Percentiles rank a stretch among this genome's conserved stretches.
These are phyloP conservation scores for Brachynemurus nebulosus DNA, from an alignment of 2,888 invertebrate species.

Conservation along the genomic window DNA sequence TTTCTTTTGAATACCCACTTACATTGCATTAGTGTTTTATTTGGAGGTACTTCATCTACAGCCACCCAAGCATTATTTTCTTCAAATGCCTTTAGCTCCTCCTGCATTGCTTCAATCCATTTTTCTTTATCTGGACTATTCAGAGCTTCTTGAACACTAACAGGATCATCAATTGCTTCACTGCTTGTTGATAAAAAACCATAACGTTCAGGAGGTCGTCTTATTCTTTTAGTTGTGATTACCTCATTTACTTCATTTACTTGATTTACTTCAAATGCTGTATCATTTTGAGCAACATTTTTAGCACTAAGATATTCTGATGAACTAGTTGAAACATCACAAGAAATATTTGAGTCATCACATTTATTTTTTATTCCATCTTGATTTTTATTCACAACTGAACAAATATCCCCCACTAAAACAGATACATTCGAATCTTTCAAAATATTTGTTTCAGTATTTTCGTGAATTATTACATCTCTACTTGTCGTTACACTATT, in stretches of 20 bases:
- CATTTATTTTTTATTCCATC: no score
- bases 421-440: conserved; percentile 3
- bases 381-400: no score
- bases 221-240: background rate
- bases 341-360: no score
- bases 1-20: conserved; percentile 24
- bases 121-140: conserved; percentile 17
- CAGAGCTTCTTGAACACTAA: conserved; percentile 18
- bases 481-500: conserved; percentile 9
- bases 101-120: conserved; percentile 20
- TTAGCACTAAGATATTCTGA: no score
- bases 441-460: background rate
- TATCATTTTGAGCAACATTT: no score
- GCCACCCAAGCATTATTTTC: conserved; percentile 22
- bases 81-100: conserved; percentile 21
- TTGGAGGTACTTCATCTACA: conserved; percentile 15
- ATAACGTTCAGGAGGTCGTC: conserved; percentile 2
- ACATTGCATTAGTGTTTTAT: conserved; percentile 19
- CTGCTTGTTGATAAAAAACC: conserved; percentile 12
- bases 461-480: conserved; percentile 9
- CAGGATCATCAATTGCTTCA: conserved; percentile 6
- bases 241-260: no score
- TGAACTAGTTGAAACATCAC: no score
- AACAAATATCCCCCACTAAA: conserved; percentile 12
- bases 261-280: no score